Conservation (phyloP, 2,888 invertebrate genomes). For the Rotaria socialis region DNA sequence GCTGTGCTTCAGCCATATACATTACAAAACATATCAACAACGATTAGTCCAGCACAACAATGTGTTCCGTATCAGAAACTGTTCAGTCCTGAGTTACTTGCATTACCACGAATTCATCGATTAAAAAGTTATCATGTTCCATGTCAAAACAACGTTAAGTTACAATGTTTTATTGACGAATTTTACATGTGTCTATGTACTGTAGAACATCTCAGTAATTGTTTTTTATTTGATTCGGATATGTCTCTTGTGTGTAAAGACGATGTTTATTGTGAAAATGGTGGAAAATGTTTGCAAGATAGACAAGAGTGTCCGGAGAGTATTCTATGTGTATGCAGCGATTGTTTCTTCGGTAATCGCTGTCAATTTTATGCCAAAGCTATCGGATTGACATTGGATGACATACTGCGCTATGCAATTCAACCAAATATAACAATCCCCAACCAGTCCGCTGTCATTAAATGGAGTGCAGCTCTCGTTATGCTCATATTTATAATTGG, state of each 20-base stretch:
- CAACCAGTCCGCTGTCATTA: neutral
- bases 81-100: neutral
- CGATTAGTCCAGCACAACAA: neutral
- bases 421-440: neutral
- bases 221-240: neutral
- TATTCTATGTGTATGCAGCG: neutral
- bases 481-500: neutral
- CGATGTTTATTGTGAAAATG: neutral
- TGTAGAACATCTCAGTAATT: neutral
- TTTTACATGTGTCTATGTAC: neutral
- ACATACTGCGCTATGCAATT: neutral
- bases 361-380: no score
- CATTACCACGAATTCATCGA: neutral
- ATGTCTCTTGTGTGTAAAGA: accelerated
- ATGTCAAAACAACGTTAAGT: neutral
- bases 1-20: no score
- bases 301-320: neutral
- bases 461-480: neutral
- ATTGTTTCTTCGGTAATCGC: no score
- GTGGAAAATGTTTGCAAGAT: neutral
- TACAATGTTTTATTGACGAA: neutral
- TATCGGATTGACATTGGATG: no score
- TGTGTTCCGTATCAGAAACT: neutral
- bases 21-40: neutral
- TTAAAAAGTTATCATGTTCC: neutral